Percentiles rank a stretch among this genome's conserved stretches.
Conservation (phyloP, 2,797 vertebrate genomes). For the Mionectes olivaceus region DNA sequence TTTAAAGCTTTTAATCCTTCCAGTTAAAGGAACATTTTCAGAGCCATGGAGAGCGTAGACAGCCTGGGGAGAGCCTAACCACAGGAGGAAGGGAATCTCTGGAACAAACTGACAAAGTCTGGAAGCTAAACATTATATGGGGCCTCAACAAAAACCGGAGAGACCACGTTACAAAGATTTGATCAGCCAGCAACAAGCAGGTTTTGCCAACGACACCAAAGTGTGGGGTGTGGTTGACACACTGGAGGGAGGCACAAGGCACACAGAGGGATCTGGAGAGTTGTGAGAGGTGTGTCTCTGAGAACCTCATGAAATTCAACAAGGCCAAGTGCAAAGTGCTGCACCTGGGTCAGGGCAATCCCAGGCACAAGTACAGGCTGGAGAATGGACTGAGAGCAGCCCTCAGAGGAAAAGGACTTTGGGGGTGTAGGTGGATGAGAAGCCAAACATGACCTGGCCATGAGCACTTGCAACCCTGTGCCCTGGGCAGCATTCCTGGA, state of each 20-base stretch:
- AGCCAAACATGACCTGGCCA: neutral
- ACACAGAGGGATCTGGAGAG: neutral
- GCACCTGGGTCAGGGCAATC: neutral
- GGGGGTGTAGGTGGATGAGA: neutral
- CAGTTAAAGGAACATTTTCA: neutral
- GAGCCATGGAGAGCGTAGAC: accelerated
- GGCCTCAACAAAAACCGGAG: neutral
- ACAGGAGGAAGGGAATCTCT: neutral
- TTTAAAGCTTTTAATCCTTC: neutral
- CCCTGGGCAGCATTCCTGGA: neutral
- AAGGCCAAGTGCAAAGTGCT: neutral
- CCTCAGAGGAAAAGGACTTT: neutral
- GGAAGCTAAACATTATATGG: neutral
- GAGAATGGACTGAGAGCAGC: neutral
- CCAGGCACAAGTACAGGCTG: neutral
- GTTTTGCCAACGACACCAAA: neutral
- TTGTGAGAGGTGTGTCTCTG: neutral
- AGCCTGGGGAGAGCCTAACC: neutral
- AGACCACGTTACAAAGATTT: neutral
- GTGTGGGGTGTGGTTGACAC: neutral
- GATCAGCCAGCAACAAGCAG: neutral
- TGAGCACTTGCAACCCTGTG: neutral
- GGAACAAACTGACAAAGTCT: neutral
- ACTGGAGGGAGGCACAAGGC: neutral
- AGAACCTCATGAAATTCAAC: neutral